These are phyloP conservation scores for Coptotermes formosanus DNA, from an alignment of 1,140 invertebrate genomes.

Conservation along the genomic window DNA sequence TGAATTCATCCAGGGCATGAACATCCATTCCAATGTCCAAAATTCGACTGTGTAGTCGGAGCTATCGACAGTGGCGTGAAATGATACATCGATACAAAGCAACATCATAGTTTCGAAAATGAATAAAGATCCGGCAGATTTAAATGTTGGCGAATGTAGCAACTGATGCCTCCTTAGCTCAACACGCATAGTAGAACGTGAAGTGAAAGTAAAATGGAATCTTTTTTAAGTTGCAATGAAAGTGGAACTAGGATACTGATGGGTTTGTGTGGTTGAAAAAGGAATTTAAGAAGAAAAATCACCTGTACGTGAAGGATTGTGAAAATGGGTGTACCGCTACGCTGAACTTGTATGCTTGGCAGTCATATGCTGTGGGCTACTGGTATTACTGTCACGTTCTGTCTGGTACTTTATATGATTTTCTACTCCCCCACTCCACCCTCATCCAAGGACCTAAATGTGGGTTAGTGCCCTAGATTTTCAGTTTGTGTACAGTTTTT, in stretches of 20 bases:
- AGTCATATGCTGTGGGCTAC: neutral
- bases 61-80: neutral
- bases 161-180: conserved; percentile 32
- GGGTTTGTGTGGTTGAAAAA: neutral
- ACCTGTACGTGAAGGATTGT: neutral
- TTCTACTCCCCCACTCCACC: conserved; percentile 15
- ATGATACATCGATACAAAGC: neutral
- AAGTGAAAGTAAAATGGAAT: conserved; percentile 14
- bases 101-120: neutral
- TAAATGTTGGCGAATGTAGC: neutral
- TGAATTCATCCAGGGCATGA: too few relatives aligned
- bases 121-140: neutral
- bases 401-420: conserved; percentile 1
- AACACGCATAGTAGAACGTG: neutral
- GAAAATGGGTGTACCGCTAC: neutral
- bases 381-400: conserved; percentile 5
- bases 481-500: neutral
- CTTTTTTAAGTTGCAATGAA: conserved; percentile 6
- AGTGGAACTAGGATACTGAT: conserved; percentile 1
- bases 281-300: neutral
- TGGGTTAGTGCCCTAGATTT: conserved; percentile 11
- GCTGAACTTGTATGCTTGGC: neutral
- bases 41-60: too few relatives aligned
- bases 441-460: conserved; percentile 9
- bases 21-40: too few relatives aligned